Evolutionary conservation across 2,888 invertebrate genomes (phyloP).

Genomic region (Amiota minor): DNA sequence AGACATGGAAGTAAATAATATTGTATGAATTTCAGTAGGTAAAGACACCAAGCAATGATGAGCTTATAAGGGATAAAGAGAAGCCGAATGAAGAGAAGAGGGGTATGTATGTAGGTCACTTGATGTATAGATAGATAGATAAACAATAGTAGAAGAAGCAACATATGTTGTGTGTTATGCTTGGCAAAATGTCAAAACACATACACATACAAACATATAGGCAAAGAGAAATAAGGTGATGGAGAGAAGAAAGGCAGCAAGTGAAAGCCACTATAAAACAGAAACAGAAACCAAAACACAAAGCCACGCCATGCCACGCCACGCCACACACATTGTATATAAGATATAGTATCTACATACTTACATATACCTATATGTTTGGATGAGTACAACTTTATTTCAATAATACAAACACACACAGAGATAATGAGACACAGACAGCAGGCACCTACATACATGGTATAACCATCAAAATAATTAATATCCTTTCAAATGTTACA

Average conservation of each 20-base stretch:
- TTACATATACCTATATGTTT: background rate
- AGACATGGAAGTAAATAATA: too few species aligned
- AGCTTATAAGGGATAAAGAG: background rate
- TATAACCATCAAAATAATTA: conserved; percentile 60
- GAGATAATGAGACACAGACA: conserved; percentile 23
- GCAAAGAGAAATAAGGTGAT: background rate
- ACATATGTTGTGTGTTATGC: background rate
- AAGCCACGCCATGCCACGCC: background rate
- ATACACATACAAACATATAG: conserved; percentile 25
- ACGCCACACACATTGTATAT: conserved; percentile 39
- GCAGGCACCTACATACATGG: conserved; percentile 3
- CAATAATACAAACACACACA: conserved; percentile 20
- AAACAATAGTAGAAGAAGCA: background rate
- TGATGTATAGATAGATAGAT: too few species aligned
- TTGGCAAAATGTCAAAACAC: conserved; percentile 23
- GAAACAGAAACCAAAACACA: background rate
- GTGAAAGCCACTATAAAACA: background rate
- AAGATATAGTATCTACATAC: too few species aligned
- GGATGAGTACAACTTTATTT: too few species aligned
- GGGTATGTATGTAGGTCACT: conserved; percentile 17
- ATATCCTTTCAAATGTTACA: conserved; percentile 64
- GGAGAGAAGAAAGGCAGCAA: conserved; percentile 4
- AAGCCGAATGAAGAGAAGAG: background rate
- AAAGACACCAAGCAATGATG: too few species aligned
- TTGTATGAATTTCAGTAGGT: too few species aligned